Conservation (phyloP, 2,888 invertebrate genomes). For the Drosophila vallismaia region DNA sequence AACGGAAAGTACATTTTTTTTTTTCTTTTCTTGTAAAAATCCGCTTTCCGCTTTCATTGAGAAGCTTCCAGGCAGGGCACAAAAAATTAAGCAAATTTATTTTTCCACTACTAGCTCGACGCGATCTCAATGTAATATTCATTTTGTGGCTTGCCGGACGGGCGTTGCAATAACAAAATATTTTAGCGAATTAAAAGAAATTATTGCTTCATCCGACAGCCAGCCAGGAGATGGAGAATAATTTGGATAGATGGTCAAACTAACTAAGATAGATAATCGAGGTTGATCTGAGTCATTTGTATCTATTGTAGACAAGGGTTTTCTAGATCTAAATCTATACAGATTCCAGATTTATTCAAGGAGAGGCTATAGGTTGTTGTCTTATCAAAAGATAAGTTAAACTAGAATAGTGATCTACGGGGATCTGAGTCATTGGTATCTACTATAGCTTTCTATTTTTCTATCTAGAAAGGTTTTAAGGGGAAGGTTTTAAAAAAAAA, state of each 20-base stretch:
- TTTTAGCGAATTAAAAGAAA: constrained; percentile 78
- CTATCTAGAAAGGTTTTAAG: too few species aligned
- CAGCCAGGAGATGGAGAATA: constrained; percentile 13
- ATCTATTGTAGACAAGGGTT: constrained; percentile 3
- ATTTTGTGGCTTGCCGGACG: not conserved
- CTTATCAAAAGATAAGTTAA: too few species aligned
- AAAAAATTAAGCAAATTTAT: constrained; percentile 72
- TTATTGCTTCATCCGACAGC: constrained; percentile 74
- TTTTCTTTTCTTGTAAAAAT: constrained; percentile 38
- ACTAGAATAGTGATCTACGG: too few species aligned
- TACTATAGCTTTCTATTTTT: too few species aligned
- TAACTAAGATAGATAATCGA: constrained; percentile 11
- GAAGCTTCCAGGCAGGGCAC: constrained; percentile 16
- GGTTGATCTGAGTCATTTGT: not conserved
- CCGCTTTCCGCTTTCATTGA: constrained; percentile 67
- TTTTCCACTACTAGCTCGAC: constrained; percentile 25
- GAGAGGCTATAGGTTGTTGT: too few species aligned
- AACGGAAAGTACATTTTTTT: constrained; percentile 56
- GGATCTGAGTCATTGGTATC: too few species aligned
- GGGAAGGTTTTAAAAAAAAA: too few species aligned
- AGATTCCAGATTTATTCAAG: too few species aligned
- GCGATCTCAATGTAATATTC: constrained; percentile 11
- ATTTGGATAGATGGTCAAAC: constrained; percentile 58
- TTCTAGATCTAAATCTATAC: too few species aligned
- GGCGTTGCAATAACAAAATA: constrained; percentile 62